Percentiles rank a stretch among this genome's conserved stretches.
These are phyloP conservation scores for Kryptolebias marmoratus DNA, from an alignment of 2,113 vertebrate species.

Conservation along the genomic window DNA sequence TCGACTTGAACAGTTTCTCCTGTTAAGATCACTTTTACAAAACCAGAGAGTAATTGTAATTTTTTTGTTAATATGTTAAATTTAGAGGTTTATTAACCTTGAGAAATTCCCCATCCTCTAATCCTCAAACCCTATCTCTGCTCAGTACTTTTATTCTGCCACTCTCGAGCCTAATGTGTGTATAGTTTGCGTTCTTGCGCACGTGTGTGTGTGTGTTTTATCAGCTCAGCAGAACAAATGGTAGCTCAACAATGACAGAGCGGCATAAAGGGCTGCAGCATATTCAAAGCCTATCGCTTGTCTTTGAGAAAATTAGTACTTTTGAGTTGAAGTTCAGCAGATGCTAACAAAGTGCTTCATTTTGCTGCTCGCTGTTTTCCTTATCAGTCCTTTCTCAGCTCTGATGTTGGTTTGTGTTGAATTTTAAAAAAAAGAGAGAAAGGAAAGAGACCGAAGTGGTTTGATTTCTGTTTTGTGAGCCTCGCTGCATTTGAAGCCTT, in stretches of 20 bases:
- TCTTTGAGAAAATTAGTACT: constrained; percentile 50
- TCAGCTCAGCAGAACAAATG: constrained; percentile 46
- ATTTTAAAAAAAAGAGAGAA: constrained; percentile 14
- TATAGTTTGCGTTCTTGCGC: background rate
- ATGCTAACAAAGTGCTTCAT: constrained; percentile 27
- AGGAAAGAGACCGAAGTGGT: background rate
- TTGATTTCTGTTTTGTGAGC: constrained; percentile 32
- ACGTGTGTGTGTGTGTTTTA: constrained; percentile 13
- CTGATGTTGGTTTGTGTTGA: constrained; percentile 20
- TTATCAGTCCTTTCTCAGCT: constrained; percentile 21
- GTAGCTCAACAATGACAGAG: constrained; percentile 41
- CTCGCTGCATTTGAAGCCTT: constrained; percentile 9
- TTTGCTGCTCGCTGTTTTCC: constrained; percentile 30
- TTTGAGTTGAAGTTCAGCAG: constrained; percentile 42
- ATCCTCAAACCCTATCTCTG: constrained; percentile 53
- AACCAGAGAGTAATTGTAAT: constrained; percentile 29
- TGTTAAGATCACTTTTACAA: constrained; percentile 40
- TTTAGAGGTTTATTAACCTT: constrained; percentile 55
- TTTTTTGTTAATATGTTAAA: constrained; percentile 43
- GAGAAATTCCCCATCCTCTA: constrained; percentile 29
- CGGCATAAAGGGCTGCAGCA: background rate
- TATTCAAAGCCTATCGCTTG: constrained; percentile 38
- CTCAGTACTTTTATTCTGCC: constrained; percentile 41
- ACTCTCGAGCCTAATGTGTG: background rate
- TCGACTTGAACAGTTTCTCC: constrained; percentile 28